Evolutionary conservation across 2,888 invertebrate genomes (phyloP), one percentile per base, ranked within the genome.

Genomic region (Drosophila sordidula): DNA sequence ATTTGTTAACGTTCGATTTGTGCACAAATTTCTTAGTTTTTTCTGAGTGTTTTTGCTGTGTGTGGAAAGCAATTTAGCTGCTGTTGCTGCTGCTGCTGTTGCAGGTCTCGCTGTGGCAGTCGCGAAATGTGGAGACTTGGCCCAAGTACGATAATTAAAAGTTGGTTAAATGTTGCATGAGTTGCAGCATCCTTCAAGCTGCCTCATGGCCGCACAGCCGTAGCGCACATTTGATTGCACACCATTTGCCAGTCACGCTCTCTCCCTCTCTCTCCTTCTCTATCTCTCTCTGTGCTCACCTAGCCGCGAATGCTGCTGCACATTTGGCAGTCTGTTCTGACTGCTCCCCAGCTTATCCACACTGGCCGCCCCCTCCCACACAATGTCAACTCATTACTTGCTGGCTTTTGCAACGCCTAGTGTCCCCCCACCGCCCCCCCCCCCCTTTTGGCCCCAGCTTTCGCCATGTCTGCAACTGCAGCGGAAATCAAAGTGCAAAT

Each of bases 91-190:
- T 36, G 65, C 38, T 54, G 29, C 38, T 12, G 58, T 29, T 67
- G 75, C 59, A 55, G 66, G 63, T 45, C 50, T 38, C 36, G 36
- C 22, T 41, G 26, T 38, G 41, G 34, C 62, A 38, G 22, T 49
- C 16, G 55, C 69, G 32, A 44, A 50, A 50, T 57, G 66, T 36
- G 44, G 51, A 56, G 70, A 57, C 74, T 80, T 70, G 64, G 57
- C 71, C 74, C 73, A 80, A 84, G 87, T 78, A 85, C 86, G 83
- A 86, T 87, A 87, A 87, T 85, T 85, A 85, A 89, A 85, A 85
- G 80, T 85, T 89, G 86, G 74, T 87, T 85, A 81, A 87, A 89
- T 85, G 87, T 81, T 74, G 86, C 85, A 87, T 81, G 82, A 87
- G 79, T 87, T 87, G 89, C 87, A 84, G 78, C 84, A 83, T 83